phyloP scores from a whole-genome alignment of 1,140 invertebrate genomes.

The Harpegnathos saltator region DNA sequence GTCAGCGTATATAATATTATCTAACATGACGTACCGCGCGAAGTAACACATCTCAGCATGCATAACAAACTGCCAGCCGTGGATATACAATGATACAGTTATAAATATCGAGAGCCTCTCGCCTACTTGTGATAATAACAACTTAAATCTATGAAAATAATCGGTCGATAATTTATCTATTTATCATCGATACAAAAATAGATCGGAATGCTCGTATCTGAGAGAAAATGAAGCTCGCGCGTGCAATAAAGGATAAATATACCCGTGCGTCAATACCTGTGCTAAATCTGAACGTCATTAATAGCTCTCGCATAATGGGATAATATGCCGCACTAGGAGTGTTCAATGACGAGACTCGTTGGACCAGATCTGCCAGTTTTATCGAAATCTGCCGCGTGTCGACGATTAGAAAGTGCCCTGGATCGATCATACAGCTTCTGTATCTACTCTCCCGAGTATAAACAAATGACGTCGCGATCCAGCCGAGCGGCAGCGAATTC shows the following conservation, averaged over 20 bases:
- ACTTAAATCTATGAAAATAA: background rate
- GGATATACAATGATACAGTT: background rate
- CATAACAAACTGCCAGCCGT: background rate
- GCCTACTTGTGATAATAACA: background rate
- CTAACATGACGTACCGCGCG: background rate
- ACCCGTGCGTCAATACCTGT: no score
- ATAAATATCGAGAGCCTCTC: background rate
- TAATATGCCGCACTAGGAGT: constrained; percentile 29
- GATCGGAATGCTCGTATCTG: background rate
- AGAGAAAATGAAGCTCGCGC: background rate
- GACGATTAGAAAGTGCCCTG: constrained; percentile 16
- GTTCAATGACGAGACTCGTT: constrained; percentile 38
- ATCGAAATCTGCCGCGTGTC: constrained; percentile 32
- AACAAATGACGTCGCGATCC: constrained; percentile 20
- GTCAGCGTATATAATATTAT: constrained; percentile 38
- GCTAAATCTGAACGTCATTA: background rate
- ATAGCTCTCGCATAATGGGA: constrained; percentile 25
- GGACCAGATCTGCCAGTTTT: constrained; percentile 55
- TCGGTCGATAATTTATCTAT: background rate
- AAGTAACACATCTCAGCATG: background rate
- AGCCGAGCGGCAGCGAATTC: background rate
- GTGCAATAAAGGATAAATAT: no score
- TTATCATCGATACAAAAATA: background rate
- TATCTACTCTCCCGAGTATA: constrained; percentile 28
- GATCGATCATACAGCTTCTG: constrained; percentile 27